Evolutionary conservation across 1,140 invertebrate genomes (phyloP).

Genomic region (Mya arenaria): DNA sequence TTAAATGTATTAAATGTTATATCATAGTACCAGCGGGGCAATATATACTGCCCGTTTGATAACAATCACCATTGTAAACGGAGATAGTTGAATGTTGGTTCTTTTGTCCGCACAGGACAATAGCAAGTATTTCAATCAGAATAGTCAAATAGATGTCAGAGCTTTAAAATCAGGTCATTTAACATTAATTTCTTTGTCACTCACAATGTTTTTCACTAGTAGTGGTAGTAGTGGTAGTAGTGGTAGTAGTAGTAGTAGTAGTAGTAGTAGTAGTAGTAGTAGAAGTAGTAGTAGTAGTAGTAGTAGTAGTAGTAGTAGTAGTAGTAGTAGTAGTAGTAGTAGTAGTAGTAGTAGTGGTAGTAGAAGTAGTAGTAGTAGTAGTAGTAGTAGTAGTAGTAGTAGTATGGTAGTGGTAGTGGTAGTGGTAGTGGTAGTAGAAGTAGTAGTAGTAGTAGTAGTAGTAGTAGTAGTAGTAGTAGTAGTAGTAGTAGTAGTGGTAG

Average conservation of each 20-base stretch:
- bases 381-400: background rate
- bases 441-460: background rate
- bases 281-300: background rate
- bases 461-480: background rate
- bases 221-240: background rate
- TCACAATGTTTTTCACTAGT: too few relatives aligned
- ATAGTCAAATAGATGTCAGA: too few relatives aligned
- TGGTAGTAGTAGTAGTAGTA: background rate
- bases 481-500: background rate
- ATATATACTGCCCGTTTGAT: too few relatives aligned
- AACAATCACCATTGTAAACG: too few relatives aligned
- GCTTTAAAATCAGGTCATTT: too few relatives aligned
- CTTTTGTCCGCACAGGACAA: too few relatives aligned
- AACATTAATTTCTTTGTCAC: too few relatives aligned
- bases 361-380: background rate
- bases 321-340: slow-evolving; percentile 8
- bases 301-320: slow-evolving; percentile 1
- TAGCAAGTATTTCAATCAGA: too few relatives aligned
- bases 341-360: background rate
- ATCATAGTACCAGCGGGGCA: too few relatives aligned
- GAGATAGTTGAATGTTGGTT: too few relatives aligned
- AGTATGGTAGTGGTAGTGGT: background rate
- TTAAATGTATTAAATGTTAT: too few relatives aligned
- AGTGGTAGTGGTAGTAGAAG: too few relatives aligned
- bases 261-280: background rate